Base-by-base conservation (phyloP, 2,888 invertebrate species). In the Colletes collaris region DNA sequence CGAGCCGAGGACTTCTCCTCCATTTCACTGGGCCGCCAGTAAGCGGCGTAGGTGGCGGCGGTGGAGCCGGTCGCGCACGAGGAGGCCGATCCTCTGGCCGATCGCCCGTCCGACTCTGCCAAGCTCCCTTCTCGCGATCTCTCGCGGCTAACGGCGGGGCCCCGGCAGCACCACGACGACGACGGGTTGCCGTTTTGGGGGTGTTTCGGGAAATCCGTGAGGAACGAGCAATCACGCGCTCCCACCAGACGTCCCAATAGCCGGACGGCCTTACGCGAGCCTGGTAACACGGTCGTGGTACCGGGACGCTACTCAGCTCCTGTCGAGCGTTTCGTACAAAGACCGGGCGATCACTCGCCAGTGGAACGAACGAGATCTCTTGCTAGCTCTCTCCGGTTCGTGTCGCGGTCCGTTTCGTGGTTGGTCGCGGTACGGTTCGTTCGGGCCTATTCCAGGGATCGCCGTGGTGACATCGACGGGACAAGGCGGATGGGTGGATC, bases 161-260 rank as follows among this genome's bases (percentile, higher is more conserved):
- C 90, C 92, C 91, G 90, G 89, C 91, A 91, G 89, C 91, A 92
- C 91, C 90, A 90, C 90, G 90, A 89, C 90, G 91, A 92, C 92
- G 92, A 92, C 90, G 90, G 92, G 92, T 92, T 92, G 92, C 92
- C 92, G 92, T 92, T 92, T 92, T 93, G 92, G 92, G 92, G 88
- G 88, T 91, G 91, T 92, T 92, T 90, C 89, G 89, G 89, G 89
- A 92, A 92, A 92, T 92, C 87, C 89, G 90, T 89, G 86, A 88
- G 89, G 90, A 92, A 91, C 88, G 90, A 92, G 90, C 89, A 89
- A 88, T 90, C 89, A 88, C 91, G 89, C 87, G 89, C 90, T 86
- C 92, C 90, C 88, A 91, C 84, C 85, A 87, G 85, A 88, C 89
- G 90, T 85, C 85, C 88, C 73, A 92, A 77, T 83, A 91, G 90